Percentiles rank a stretch among this genome's conserved stretches.
These are phyloP conservation scores for Phasia obesa DNA, from an alignment of 2,888 invertebrate genomes.

Conservation along the genomic window DNA sequence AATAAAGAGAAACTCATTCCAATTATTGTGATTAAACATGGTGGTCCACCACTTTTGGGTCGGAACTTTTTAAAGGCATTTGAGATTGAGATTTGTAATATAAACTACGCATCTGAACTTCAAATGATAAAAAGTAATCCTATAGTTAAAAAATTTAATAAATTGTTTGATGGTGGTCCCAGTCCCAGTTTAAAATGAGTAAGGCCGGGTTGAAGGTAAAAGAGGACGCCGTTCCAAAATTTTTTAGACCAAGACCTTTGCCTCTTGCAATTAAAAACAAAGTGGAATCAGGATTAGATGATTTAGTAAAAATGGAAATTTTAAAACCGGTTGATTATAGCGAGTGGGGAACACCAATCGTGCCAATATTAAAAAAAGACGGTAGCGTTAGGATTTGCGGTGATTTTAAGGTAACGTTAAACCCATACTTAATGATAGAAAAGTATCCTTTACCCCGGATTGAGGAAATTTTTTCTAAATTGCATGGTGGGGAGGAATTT, in stretches of 20 bases:
- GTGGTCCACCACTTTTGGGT: slow-evolving; percentile 66
- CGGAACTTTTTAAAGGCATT: slow-evolving; percentile 62
- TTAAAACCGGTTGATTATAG: slow-evolving; percentile 61
- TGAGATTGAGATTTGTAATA: slow-evolving; percentile 36
- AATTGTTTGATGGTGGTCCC: slow-evolving; percentile 57
- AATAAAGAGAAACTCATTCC: slow-evolving; percentile 39
- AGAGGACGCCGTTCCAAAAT: slow-evolving; percentile 54
- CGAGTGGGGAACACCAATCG: slow-evolving; percentile 78
- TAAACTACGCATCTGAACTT: slow-evolving; percentile 49
- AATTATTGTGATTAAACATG: slow-evolving; percentile 55
- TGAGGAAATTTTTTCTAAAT: slow-evolving; percentile 72
- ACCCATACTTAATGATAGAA: slow-evolving; percentile 71
- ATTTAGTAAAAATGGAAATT: slow-evolving; percentile 49
- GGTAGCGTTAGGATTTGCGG: slow-evolving; percentile 73
- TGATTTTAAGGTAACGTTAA: slow-evolving; percentile 71
- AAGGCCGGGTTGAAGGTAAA: slow-evolving; percentile 59
- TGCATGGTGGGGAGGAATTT: slow-evolving; percentile 46
- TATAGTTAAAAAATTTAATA: slow-evolving; percentile 35
- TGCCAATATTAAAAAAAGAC: slow-evolving; percentile 77
- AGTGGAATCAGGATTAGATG: slow-evolving; percentile 54
- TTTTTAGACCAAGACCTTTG: slow-evolving; percentile 59
- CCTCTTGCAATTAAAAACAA: slow-evolving; percentile 52
- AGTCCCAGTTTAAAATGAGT: slow-evolving; percentile 63
- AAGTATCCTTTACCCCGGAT: slow-evolving; percentile 72
- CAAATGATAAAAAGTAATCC: slow-evolving; percentile 31